Percentiles rank a stretch among this genome's conserved stretches.
These are phyloP conservation scores for Ranitomeya imitator DNA, from an alignment of 2,113 vertebrate genomes.

Conservation along the genomic window DNA sequence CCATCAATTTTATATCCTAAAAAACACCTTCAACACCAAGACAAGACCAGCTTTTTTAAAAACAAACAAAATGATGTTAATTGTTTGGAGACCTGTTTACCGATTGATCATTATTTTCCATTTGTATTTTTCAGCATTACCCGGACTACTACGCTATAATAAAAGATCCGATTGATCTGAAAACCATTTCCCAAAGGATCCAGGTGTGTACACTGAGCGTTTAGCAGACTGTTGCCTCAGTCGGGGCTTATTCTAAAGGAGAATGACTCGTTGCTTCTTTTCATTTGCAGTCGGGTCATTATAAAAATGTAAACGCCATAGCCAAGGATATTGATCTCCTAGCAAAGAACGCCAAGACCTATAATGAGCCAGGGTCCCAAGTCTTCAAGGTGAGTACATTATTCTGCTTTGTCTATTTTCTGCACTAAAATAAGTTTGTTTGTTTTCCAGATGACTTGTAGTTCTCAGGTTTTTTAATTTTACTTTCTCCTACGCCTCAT, in stretches of 20 bases:
- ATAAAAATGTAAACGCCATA: constrained; percentile 92
- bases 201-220: constrained; percentile 74
- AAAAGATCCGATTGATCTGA: constrained; percentile 98
- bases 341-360: constrained; percentile 97
- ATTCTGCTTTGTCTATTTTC: background rate
- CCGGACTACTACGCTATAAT: constrained; percentile 99
- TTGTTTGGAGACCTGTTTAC: background rate
- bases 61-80: too few species aligned
- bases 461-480: too few species aligned
- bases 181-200: constrained; percentile 94
- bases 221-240: background rate
- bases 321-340: constrained; percentile 95
- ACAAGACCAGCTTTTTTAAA: too few species aligned
- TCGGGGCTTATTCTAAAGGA: background rate
- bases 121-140: constrained; percentile 86
- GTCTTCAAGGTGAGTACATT: constrained; percentile 88
- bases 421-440: too few species aligned
- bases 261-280: background rate
- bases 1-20: too few species aligned
- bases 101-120: background rate
- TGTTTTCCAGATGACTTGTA: too few species aligned
- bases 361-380: constrained; percentile 97
- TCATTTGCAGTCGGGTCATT: constrained; percentile 81
- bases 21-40: too few species aligned
- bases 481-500: too few species aligned